Conservation (phyloP, 2,888 invertebrate genomes). For the Andrena trimmerana region DNA sequence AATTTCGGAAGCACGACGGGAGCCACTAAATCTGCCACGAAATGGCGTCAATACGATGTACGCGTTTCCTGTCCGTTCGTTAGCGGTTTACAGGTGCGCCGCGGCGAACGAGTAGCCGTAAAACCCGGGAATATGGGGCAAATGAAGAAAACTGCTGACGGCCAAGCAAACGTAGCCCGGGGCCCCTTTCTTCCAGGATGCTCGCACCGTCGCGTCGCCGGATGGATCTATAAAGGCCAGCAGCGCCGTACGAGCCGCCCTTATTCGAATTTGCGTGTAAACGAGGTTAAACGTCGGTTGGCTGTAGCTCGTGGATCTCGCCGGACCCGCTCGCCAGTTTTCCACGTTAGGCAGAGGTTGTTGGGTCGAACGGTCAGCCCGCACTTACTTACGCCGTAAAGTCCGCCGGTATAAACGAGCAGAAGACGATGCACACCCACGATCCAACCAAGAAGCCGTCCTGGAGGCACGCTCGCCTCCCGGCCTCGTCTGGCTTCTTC, state of each 20-base stretch:
- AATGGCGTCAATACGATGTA: not conserved
- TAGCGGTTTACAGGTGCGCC: constrained; percentile 46
- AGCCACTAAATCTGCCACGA: constrained; percentile 33
- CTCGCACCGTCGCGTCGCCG: constrained; percentile 20
- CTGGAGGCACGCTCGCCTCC: constrained; percentile 36
- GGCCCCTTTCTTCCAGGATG: constrained; percentile 17
- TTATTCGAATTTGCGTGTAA: constrained; percentile 75
- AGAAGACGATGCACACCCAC: constrained; percentile 60
- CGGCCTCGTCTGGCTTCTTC: constrained; percentile 58
- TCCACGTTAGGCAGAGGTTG: constrained; percentile 45
- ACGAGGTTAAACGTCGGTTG: constrained; percentile 69
- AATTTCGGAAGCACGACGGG: constrained; percentile 33
- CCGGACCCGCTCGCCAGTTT: constrained; percentile 35
- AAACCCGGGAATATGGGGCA: constrained; percentile 15
- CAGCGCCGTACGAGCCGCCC: constrained; percentile 26
- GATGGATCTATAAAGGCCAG: constrained; percentile 58
- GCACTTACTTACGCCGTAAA: constrained; percentile 65
- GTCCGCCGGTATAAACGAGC: constrained; percentile 62
- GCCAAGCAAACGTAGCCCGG: not conserved
- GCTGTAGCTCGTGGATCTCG: constrained; percentile 29
- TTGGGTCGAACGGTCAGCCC: constrained; percentile 58
- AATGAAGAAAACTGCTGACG: constrained; percentile 46
- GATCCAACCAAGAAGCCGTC: constrained; percentile 52
- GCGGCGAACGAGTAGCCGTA: constrained; percentile 15
- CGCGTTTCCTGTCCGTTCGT: constrained; percentile 20